phyloP scores from a whole-genome alignment of 2,797 vertebrate species.

The Saxicola maurus region DNA sequence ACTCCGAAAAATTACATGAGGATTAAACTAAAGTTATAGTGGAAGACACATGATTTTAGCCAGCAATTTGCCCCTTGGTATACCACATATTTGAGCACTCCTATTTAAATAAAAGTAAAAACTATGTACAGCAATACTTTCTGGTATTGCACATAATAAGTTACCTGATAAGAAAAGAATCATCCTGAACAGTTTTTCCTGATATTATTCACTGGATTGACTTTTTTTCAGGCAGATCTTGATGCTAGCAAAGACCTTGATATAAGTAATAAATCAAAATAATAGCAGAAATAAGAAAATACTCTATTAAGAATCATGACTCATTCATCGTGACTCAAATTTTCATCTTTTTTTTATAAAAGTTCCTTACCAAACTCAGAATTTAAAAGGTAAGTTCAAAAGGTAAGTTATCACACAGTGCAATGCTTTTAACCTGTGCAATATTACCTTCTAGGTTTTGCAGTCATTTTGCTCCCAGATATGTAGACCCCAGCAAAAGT shows the following conservation, averaged over 20 bases:
- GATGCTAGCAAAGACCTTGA: background rate
- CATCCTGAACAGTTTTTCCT: background rate
- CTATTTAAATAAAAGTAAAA: background rate
- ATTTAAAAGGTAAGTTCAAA: background rate
- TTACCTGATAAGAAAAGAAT: background rate
- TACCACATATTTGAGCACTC: background rate
- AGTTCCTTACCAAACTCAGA: background rate
- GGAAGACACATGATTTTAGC: background rate
- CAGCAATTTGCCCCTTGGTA: background rate
- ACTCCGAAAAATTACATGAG: background rate
- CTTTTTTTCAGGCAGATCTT: background rate
- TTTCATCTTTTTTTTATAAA: background rate
- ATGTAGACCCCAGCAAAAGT: background rate
- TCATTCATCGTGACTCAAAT: background rate
- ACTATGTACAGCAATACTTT: background rate
- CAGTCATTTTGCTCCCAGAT: background rate
- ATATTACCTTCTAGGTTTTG: background rate
- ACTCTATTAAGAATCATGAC: background rate
- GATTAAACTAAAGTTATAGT: background rate
- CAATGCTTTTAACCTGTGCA: background rate
- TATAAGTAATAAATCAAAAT: background rate
- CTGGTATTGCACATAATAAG: background rate
- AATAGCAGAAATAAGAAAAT: background rate
- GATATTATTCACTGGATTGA: background rate
- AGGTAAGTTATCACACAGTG: background rate